These are phyloP conservation scores for Catagonus wagneri DNA, from an alignment of 2,113 vertebrate species.

Conservation along the genomic window DNA sequence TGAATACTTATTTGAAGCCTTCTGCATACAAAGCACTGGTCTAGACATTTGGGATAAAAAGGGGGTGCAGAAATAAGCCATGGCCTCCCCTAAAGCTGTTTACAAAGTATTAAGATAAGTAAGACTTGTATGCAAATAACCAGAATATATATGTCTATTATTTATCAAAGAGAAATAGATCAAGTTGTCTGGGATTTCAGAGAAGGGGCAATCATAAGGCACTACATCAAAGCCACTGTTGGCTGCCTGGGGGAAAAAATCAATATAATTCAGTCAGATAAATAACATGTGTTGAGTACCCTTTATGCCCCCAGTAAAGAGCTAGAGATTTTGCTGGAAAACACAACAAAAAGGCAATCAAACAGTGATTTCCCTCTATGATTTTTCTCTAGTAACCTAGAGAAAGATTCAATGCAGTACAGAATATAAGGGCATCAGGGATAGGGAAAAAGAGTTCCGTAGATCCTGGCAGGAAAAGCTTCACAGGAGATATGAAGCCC, in stretches of 20 bases:
- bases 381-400: neutral
- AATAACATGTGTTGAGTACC: neutral
- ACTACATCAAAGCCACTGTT: neutral
- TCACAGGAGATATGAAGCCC: neutral
- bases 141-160: neutral
- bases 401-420: neutral
- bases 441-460: neutral
- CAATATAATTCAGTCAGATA: neutral
- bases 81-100: neutral
- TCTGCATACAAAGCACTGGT: neutral
- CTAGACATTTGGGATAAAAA: neutral
- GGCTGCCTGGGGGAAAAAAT: neutral
- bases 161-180: neutral
- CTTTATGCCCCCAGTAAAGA: neutral
- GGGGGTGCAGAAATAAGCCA: fast-evolving
- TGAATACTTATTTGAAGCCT: neutral
- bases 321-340: neutral
- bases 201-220: fast-evolving
- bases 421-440: neutral
- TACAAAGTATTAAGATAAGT: neutral
- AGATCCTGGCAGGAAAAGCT: neutral
- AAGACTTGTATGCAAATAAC: neutral
- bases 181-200: neutral
- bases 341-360: neutral
- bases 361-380: neutral